Evolutionary conservation across 2,113 vertebrate genomes (phyloP).

Genomic region (Vulpes lagopus): DNA sequence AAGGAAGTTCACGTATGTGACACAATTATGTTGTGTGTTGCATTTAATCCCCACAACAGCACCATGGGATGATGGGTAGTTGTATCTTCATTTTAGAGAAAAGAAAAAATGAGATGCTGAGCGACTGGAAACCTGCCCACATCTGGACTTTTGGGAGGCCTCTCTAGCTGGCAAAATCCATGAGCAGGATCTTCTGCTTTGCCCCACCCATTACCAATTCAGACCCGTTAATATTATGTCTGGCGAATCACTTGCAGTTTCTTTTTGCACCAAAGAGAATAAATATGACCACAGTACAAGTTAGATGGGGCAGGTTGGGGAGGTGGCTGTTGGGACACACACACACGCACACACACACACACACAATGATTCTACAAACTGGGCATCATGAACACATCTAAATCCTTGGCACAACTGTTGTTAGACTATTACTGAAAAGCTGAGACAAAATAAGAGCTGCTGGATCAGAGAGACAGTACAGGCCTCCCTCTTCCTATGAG

Average conservation of each 20-base stretch:
- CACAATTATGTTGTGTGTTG: background rate
- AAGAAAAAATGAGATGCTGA: background rate
- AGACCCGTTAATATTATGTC: slow-evolving; percentile 27
- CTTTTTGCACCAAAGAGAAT: slow-evolving; percentile 56
- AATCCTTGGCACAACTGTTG: slow-evolving; percentile 76
- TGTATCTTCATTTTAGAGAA: background rate
- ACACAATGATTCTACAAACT: background rate
- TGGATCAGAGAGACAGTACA: slow-evolving; percentile 74
- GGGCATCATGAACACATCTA: background rate
- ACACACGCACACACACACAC: background rate
- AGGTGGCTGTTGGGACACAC: background rate
- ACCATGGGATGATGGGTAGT: background rate
- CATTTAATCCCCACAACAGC: background rate
- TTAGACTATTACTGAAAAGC: slow-evolving; percentile 76
- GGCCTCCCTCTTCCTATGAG: slow-evolving; percentile 72
- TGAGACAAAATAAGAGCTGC: slow-evolving; percentile 71
- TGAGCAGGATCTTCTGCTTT: background rate
- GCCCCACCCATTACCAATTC: slow-evolving; percentile 4
- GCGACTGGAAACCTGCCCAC: background rate
- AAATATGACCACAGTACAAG: background rate
- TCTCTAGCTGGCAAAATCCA: background rate
- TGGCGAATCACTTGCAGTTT: background rate
- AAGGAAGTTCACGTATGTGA: background rate
- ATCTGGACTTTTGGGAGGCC: background rate
- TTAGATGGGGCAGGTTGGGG: background rate